These are phyloP conservation scores for Clarias laeviceps DNA, from an alignment of 2,797 vertebrate species.

Conservation along the genomic window DNA sequence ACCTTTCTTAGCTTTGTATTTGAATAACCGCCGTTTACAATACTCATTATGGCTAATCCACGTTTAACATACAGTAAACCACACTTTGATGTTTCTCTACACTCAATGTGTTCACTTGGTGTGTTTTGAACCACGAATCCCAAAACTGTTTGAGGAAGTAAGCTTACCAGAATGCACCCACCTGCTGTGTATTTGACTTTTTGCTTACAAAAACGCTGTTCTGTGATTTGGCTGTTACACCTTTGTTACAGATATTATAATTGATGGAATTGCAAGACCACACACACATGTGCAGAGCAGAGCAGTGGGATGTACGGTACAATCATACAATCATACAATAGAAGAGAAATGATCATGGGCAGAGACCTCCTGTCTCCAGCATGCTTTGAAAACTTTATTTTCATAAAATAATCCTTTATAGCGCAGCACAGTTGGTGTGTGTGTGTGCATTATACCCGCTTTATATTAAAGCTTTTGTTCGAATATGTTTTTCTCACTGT, in stretches of 20 bases:
- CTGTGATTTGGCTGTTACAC: background rate
- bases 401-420: background rate
- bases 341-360: background rate
- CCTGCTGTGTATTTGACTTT: background rate
- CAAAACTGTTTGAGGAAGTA: background rate
- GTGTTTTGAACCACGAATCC: background rate
- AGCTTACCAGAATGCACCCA: background rate
- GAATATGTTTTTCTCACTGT: background rate
- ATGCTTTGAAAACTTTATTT: background rate
- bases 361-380: background rate
- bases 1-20: constrained; percentile 10
- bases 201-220: background rate
- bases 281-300: background rate
- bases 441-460: no score
- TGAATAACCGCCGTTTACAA: constrained; percentile 13
- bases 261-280: background rate
- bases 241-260: background rate
- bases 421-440: background rate
- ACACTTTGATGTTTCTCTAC: background rate
- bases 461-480: background rate
- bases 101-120: background rate
- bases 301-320: background rate
- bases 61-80: background rate
- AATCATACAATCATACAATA: background rate
- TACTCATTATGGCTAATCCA: background rate